A percentile compares a stretch with the other conserved stretches of the same genome.
Conservation (phyloP, 2,888 invertebrate genomes). For the Globia sparganii region DNA sequence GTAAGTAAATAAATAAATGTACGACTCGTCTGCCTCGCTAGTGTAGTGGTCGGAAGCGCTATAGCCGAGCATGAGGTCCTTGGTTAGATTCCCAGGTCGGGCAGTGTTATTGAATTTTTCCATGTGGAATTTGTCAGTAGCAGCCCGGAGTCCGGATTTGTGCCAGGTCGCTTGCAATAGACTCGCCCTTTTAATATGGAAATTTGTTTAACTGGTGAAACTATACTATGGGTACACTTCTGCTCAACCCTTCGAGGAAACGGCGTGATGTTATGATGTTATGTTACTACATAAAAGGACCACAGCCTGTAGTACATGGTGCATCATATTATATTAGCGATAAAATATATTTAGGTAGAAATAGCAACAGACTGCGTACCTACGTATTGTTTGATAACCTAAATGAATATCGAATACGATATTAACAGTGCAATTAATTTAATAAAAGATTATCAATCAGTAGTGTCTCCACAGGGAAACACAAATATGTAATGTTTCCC, state of each 20-base stretch:
- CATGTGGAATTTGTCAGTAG: neutral
- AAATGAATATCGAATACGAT: constrained; percentile 17
- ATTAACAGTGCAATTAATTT: neutral
- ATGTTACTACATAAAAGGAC: neutral
- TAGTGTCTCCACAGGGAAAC: neutral
- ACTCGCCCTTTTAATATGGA: neutral
- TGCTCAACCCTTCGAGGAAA: neutral
- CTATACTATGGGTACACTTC: neutral
- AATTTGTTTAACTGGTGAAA: neutral
- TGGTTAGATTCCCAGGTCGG: neutral
- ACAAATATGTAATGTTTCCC: too few species aligned
- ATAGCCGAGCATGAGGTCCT: neutral
- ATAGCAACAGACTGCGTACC: constrained; percentile 25
- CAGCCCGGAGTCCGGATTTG: neutral
- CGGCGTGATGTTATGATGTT: neutral
- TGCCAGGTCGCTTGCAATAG: neutral
- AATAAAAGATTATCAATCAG: neutral
- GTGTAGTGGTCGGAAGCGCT: neutral
- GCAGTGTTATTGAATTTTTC: neutral
- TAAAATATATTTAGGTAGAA: constrained; percentile 24
- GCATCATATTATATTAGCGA: neutral
- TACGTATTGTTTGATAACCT: constrained; percentile 32
- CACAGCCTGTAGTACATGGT: neutral
- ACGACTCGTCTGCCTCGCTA: neutral
- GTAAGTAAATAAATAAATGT: neutral